Evolutionary conservation across 2,113 vertebrate species (phyloP), one percentile per base, ranked within the genome.

Genomic region (Casuarius casuarius): DNA sequence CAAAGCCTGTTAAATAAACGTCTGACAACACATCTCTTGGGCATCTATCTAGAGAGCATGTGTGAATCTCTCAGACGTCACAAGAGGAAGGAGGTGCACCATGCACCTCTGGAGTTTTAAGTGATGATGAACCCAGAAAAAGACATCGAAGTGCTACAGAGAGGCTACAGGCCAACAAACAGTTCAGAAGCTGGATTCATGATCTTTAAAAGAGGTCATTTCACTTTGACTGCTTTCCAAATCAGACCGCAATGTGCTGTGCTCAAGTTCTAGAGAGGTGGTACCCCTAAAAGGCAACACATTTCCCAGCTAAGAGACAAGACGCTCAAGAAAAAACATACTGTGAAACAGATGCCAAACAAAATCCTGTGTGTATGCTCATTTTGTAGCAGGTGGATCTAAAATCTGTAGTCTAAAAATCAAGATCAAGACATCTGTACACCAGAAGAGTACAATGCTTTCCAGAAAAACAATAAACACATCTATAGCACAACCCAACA

Each of bases 11-110:
- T 12, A 42, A 68, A 42, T 38, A 78, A 75, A 67, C 6, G 72
- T 2, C n/a, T 68, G 66, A 56, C 49, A 73, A 46, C 28, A 80
- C 5, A 21, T 5, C 77, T 28, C 3, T 56, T 9, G 33, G 31
- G 28, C 44, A 77, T 20, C 22, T 49, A 7, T 25, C 33, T 79
- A 67, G 21, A n/a, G 65, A 54, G 21, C 0, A 51, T 25, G 0
- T 51, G 33, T 29, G 46, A 63, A 26, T 28, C 54, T 88, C 21
- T 54, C 51, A 68, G 12, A 48, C 17, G 25, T 46, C 74, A 80
- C 7, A 44, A 42, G 46, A 23, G 70, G 31, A 48, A 63, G 48
- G 12, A 25, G 20, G n/a, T 61, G 31, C 52, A 65, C 2, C 2
- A 19, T 28, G 56, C 31, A 90, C 14, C 40, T 86, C 38, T 8